Percentiles rank a stretch among this genome's conserved stretches.
Evolutionary conservation across 2,888 invertebrate genomes (phyloP).

Genomic region (Mantis religiosa): DNA sequence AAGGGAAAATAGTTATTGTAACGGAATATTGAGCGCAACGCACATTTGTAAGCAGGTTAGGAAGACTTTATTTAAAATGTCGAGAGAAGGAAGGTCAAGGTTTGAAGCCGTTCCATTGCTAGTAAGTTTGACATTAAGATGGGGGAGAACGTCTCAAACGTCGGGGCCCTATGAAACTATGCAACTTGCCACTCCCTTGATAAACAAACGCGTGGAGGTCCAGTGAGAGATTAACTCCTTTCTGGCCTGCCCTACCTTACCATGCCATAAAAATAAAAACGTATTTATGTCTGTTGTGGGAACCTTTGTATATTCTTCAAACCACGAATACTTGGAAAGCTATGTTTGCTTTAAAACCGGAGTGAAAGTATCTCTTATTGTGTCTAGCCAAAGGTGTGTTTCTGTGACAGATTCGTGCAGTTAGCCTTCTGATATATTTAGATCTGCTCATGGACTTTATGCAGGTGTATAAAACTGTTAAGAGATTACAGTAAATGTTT

Average conservation of each 20-base stretch:
- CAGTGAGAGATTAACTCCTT: background rate
- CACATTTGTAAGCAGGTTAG: background rate
- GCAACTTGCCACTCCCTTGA: background rate
- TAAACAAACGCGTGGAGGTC: background rate
- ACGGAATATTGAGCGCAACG: background rate
- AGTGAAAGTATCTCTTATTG: background rate
- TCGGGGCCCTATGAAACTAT: background rate
- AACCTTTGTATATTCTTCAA: background rate
- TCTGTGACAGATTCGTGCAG: no score
- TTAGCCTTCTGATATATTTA: no score
- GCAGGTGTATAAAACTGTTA: no score
- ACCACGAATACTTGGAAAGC: background rate
- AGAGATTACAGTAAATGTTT: no score
- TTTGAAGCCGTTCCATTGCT: background rate
- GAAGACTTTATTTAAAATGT: background rate
- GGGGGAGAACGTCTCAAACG: background rate
- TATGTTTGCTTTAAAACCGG: background rate
- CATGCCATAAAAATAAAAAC: background rate
- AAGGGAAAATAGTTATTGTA: background rate
- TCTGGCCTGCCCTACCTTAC: background rate
- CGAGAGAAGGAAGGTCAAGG: background rate
- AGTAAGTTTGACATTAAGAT: background rate
- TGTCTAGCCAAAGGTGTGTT: no score
- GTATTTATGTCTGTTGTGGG: slow-evolving; percentile 3
- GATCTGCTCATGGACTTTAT: no score